Evolutionary conservation across 2,113 vertebrate species (phyloP).

Genomic region (Chloebia gouldiae): DNA sequence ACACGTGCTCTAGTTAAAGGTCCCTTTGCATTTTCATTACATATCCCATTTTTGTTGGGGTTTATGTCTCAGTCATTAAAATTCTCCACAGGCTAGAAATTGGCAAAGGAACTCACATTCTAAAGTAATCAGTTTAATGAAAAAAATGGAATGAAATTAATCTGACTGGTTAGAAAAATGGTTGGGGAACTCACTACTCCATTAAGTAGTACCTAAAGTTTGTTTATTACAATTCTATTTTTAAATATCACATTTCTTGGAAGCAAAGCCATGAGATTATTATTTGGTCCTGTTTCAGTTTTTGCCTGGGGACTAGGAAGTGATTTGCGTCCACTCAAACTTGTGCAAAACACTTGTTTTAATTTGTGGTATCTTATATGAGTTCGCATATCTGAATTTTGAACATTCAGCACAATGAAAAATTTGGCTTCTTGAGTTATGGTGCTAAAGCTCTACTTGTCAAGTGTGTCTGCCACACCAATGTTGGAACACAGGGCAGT

Average conservation of each 20-base stretch:
- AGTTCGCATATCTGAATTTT: background rate
- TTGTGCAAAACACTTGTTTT: background rate
- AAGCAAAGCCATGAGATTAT: background rate
- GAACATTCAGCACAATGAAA: background rate
- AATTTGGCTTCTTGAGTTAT: background rate
- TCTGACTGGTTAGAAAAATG: constrained; percentile 6
- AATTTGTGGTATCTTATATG: background rate
- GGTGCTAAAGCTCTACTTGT: background rate
- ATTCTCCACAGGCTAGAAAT: constrained; percentile 39
- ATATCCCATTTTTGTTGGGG: background rate
- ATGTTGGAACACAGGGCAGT: background rate
- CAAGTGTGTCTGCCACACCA: background rate
- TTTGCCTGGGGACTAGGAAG: background rate
- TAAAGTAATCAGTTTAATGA: background rate
- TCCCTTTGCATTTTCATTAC: constrained; percentile 1
- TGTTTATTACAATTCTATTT: background rate
- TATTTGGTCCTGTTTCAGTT: background rate
- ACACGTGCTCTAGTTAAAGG: background rate
- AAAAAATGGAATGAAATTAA: background rate
- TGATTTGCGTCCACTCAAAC: background rate
- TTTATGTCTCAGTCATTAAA: constrained; percentile 58
- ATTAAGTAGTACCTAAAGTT: background rate
- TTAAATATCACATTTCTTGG: background rate
- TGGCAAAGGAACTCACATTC: constrained; percentile 7
- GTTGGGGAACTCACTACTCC: background rate